phyloP scores from a whole-genome alignment of 2,888 invertebrate species.

The Venustoraphidia nigricollis region DNA sequence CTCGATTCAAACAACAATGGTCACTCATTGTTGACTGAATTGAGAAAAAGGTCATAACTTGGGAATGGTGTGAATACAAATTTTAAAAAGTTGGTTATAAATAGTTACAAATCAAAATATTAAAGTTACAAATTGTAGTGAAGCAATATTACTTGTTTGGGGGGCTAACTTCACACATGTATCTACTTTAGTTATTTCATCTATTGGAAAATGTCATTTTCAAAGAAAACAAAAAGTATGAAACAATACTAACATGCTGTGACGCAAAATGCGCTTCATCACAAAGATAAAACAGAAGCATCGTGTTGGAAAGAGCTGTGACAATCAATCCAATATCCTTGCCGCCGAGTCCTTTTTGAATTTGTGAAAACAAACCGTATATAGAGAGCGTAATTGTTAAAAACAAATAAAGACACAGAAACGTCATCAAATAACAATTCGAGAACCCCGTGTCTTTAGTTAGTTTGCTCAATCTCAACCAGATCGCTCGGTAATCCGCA shows the following conservation, averaged over 20 bases:
- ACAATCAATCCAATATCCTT: slow-evolving; percentile 55
- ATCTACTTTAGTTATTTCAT: no score
- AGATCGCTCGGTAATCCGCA: slow-evolving; percentile 52
- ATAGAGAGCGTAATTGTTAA: slow-evolving; percentile 59
- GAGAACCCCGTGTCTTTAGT: slow-evolving; percentile 50
- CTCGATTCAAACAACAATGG: no score
- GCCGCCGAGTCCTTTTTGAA: slow-evolving; percentile 54
- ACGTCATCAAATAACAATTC: slow-evolving; percentile 51
- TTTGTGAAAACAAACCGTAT: slow-evolving; percentile 55
- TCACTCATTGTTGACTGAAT: no score
- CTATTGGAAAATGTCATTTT: no score
- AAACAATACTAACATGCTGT: slow-evolving; percentile 39
- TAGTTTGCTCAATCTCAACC: slow-evolving; percentile 53
- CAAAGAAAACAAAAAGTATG: not conserved
- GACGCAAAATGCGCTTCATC: slow-evolving; percentile 62
- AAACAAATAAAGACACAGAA: slow-evolving; percentile 51
- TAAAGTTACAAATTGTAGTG: no score
- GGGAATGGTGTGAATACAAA: no score
- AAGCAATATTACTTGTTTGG: no score
- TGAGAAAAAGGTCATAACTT: no score
- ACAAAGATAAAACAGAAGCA: slow-evolving; percentile 53
- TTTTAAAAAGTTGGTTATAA: no score
- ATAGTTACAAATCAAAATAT: no score
- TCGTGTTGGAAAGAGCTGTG: slow-evolving; percentile 48
- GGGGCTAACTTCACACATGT: no score